Evolutionary conservation across 2,888 invertebrate genomes (phyloP), one percentile per base, ranked within the genome.

Genomic region (Torymus auratus): DNA sequence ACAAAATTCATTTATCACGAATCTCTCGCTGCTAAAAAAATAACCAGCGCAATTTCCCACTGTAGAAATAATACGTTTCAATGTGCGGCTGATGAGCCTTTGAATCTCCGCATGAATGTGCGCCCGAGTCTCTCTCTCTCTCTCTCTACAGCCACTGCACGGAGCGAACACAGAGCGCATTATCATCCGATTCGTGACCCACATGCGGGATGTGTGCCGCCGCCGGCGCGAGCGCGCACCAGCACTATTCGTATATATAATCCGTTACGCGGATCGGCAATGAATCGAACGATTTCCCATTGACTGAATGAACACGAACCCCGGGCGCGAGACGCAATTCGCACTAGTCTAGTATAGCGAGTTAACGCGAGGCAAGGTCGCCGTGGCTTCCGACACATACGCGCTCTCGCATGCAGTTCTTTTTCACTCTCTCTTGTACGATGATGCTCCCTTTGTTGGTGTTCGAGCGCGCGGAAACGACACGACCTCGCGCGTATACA

Each of bases 281-380:
- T 73, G 72, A 70, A 81, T 77, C 80, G 71, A 77, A 41, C 28
- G 78, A 78, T 67, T 67, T 67, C 72, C 67, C 78, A 72, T 78
- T 72, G 78, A 78, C 41, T 17, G 41, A 41, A 41, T 7, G 41
- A 41, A 1, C 71, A 50, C 11, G 52, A 15, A 17, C 2, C 13
- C 12, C 14, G 7, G 17, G 62, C 69, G 71, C 3, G 41, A 41
- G 7, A 15, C 70, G 71, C 60, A 78, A 71, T 71, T 78, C 41
- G 77, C 58, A 41, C 28, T 64, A 2, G 41, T 28, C 41, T 64
- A 2, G 20, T 28, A 28, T 15, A 14, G 17, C 13, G 68, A 7
- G 60, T n/a, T n/a, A 69, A 61, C 67, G 76, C 23, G 68, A 53
- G 77, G 11, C 64, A 61, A 72, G 72, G 72, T 72, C 64, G 64